These are phyloP conservation scores for Acanthisitta chloris DNA, from an alignment of 2,113 vertebrate genomes.

Conservation along the genomic window DNA sequence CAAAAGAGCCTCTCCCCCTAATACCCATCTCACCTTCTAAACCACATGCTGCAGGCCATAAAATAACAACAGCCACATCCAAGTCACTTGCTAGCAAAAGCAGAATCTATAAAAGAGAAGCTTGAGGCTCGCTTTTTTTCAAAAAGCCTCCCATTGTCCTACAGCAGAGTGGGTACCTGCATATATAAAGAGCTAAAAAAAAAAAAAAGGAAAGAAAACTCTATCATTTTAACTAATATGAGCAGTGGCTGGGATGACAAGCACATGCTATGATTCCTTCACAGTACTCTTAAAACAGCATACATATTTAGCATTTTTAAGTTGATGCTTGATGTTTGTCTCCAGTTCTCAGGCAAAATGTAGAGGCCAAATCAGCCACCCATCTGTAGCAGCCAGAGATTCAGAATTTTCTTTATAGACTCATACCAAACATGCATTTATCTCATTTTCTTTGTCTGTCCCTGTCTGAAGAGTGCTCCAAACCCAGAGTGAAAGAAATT, in stretches of 20 bases:
- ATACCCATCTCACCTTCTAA: background rate
- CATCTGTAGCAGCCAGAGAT: background rate
- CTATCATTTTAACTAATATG: background rate
- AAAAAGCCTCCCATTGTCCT: background rate
- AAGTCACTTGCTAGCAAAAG: background rate
- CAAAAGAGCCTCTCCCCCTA: background rate
- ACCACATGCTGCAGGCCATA: background rate
- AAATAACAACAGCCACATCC: background rate
- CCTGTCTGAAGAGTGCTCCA: background rate
- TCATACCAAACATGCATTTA: background rate
- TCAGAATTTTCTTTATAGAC: background rate
- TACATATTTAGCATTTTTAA: background rate
- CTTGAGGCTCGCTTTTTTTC: background rate
- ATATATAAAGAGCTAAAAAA: background rate
- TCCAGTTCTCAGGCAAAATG: background rate
- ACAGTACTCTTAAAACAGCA: background rate
- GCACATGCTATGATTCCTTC: background rate
- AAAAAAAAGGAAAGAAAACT: background rate
- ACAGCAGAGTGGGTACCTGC: background rate
- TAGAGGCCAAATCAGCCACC: background rate
- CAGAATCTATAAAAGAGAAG: background rate
- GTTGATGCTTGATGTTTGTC: background rate
- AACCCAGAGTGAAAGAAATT: background rate
- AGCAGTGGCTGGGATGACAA: background rate
- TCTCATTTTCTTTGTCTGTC: background rate